Evolutionary conservation across 2,888 invertebrate species (phyloP).

Genomic region (Rhogogaster chlorosoma): DNA sequence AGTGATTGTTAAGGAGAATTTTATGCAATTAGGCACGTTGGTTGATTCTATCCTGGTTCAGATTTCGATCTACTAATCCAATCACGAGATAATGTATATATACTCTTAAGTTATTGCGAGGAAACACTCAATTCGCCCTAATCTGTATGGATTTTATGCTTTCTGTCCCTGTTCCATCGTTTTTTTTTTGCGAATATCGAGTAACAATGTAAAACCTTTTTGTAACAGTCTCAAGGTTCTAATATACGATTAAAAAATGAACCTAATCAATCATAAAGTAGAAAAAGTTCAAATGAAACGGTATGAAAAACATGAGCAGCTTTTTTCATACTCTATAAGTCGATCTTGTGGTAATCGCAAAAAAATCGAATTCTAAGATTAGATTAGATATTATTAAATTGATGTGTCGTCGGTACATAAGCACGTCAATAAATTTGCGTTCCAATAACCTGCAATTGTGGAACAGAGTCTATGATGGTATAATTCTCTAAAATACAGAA

Average conservation of each 20-base stretch:
- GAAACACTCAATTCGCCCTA: neutral
- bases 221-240: no score
- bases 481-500: neutral
- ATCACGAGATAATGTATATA: constrained; percentile 3
- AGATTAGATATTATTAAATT: constrained; percentile 30
- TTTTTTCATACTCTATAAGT: neutral
- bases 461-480: neutral
- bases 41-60: neutral
- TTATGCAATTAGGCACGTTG: constrained; percentile 14
- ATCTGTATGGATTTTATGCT: neutral
- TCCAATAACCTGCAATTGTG: neutral
- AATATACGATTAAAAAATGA: neutral
- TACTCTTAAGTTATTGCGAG: neutral
- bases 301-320: neutral
- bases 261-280: neutral
- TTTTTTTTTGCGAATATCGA: no score
- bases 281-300: neutral
- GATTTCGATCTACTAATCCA: neutral
- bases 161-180: no score
- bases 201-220: no score
- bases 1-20: neutral
- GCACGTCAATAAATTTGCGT: neutral
- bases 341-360: constrained; percentile 7
- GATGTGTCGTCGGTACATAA: neutral
- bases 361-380: constrained; percentile 21